Evolutionary conservation across 2,888 invertebrate genomes (phyloP).

Genomic region (Labia minor): DNA sequence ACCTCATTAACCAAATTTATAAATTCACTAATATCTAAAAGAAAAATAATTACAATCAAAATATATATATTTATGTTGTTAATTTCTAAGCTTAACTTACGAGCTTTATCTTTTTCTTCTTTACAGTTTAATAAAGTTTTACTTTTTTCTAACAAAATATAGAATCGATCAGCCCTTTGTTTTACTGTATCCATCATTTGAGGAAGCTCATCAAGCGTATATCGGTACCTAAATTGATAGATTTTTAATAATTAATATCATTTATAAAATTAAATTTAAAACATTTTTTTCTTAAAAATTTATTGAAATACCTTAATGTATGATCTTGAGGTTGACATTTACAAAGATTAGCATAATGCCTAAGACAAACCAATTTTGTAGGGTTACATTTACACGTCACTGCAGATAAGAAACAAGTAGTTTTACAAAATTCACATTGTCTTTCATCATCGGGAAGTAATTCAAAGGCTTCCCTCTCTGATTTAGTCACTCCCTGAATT

Average conservation of each 20-base stretch:
- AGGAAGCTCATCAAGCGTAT: slow-evolving; percentile 88
- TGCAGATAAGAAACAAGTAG: slow-evolving; percentile 94
- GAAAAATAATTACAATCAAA: no score
- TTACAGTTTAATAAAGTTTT: slow-evolving; percentile 73
- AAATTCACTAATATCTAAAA: slow-evolving; percentile 50
- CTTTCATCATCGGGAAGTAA: slow-evolving; percentile 89
- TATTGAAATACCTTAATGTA: slow-evolving; percentile 52
- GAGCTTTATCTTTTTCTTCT: slow-evolving; percentile 48
- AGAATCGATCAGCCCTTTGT: slow-evolving; percentile 78
- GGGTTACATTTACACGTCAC: slow-evolving; percentile 77
- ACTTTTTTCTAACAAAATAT: slow-evolving; percentile 79
- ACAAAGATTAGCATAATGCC: slow-evolving; percentile 77
- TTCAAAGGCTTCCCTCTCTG: slow-evolving; percentile 89
- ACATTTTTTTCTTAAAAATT: no score
- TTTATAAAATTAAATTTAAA: no score
- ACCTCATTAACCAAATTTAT: slow-evolving; percentile 62
- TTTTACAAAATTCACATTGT: slow-evolving; percentile 90
- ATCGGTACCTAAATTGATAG: slow-evolving; percentile 76
- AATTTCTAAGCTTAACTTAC: no score
- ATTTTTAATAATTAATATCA: no score
- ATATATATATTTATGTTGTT: no score
- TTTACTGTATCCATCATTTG: slow-evolving; percentile 79
- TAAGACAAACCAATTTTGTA: slow-evolving; percentile 69
- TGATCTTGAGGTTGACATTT: slow-evolving; percentile 61
- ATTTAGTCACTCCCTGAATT: slow-evolving; percentile 69